Base-by-base conservation (phyloP, 1,140 invertebrate species). In the Mya arenaria region DNA sequence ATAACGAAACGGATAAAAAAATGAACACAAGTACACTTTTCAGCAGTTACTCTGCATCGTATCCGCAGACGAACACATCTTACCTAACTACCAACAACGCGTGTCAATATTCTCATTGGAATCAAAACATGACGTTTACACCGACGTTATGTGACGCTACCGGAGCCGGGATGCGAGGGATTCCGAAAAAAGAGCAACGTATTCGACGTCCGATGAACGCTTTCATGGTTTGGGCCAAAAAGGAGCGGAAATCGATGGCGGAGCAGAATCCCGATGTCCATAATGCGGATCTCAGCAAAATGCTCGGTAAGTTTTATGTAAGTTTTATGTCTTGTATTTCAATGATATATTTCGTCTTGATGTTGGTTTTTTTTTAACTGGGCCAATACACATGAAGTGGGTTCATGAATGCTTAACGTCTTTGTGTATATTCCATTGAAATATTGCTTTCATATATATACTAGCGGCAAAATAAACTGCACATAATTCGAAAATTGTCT, bases 211-310 rank as follows among this genome's bases (percentile, higher is more conserved):
- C 92, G 0, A 93, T 93, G 92, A 93, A 93, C 77, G 91, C 92
- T 6, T 93, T 93, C 75, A 93, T 93, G 92, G 91, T 93, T 4
- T 93, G 92, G 92, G 92, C 92, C 2, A 91, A 90, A 91, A 98
- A 99, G 90, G 99, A 99, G 91, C 95, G 99, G 84, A 95, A 98
- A 74, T 98, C 98, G 93, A 99, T 99, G 87, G 94, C 99, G 0
- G 99, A 99, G 90, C 97, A 98, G 0, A 99, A 98, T 92, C 99
- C 99, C 0, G 98, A 99, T 89, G 99, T 99, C 97, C 99, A 99
- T 93, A 99, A 99, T 92, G 99, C 98, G 0, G 99, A 99, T 94
- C 99, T 99, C 93, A 99, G 98, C 32, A 99, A 99, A 94, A 99
- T 99, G 87, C 94, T 99, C 60, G 99, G 96, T 92, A 83, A 84